Evolutionary conservation across 2,113 vertebrate species (phyloP).

Genomic region (Hymenochirus boettgeri): DNA sequence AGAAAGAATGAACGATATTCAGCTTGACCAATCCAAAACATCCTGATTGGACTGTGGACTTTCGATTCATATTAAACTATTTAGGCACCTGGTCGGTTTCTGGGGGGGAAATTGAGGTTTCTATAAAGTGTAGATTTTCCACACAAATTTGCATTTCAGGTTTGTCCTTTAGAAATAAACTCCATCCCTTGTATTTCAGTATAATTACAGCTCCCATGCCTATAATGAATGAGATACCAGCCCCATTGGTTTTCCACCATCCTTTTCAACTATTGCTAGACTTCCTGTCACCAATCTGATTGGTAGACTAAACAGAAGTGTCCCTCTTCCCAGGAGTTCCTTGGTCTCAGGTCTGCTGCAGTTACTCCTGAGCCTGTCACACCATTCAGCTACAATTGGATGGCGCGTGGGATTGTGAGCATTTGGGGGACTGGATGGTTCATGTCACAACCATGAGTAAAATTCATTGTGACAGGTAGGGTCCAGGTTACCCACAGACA

Average conservation of each 20-base stretch:
- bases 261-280: constrained; percentile 55
- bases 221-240: background rate
- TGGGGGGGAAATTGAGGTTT: too few relatives aligned
- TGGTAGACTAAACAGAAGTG: constrained; percentile 88
- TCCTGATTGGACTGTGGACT: too few relatives aligned
- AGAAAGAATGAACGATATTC: too few relatives aligned
- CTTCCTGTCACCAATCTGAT: constrained; percentile 86
- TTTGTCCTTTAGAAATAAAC: too few relatives aligned
- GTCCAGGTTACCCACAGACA: constrained; percentile 32
- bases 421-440: constrained; percentile 61
- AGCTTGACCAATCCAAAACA: too few relatives aligned
- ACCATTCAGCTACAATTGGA: constrained; percentile 15
- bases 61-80: too few relatives aligned
- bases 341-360: constrained; percentile 50
- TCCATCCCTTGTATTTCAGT: too few relatives aligned
- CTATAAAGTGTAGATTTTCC: too few relatives aligned
- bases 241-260: constrained; percentile 19
- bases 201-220: background rate
- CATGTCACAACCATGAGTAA: constrained; percentile 66
- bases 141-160: too few relatives aligned
- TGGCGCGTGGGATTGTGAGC: constrained; percentile 28
- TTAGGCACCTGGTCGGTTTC: too few relatives aligned
- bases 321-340: constrained; percentile 50
- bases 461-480: constrained; percentile 53
- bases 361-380: constrained; percentile 36